These are phyloP conservation scores for Mallotus villosus DNA, from an alignment of 2,797 vertebrate genomes.

Conservation along the genomic window DNA sequence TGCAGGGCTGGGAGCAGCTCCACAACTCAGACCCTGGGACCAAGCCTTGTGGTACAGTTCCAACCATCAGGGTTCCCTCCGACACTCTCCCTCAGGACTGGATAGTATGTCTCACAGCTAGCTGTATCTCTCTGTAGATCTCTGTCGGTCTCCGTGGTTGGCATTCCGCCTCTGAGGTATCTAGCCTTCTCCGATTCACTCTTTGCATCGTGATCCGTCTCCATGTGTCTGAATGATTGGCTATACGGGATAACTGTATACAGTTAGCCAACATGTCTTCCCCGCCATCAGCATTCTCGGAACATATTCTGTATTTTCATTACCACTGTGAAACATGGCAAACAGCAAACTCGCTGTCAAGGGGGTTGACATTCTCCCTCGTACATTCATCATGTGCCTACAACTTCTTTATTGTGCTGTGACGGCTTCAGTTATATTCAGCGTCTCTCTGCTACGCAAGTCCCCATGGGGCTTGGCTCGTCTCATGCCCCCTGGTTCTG, in stretches of 20 bases:
- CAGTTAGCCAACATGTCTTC: neutral
- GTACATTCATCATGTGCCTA: neutral
- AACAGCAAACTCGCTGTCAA: neutral
- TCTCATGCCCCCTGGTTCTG: neutral
- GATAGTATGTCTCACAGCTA: neutral
- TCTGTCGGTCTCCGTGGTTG: neutral
- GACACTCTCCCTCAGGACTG: neutral
- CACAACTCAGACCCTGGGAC: too few species aligned
- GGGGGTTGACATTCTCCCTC: neutral
- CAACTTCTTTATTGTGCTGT: neutral
- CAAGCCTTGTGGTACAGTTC: neutral
- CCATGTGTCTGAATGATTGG: neutral
- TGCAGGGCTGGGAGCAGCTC: too few species aligned
- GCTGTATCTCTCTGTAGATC: neutral
- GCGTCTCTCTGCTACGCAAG: slow-evolving; percentile 21
- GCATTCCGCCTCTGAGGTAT: neutral
- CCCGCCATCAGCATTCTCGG: neutral
- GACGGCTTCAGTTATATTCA: neutral
- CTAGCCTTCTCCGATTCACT: neutral
- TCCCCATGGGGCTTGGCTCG: slow-evolving; percentile 18
- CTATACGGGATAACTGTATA: neutral
- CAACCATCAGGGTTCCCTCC: neutral
- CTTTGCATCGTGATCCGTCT: neutral
- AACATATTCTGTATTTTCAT: neutral
- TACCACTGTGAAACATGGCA: neutral